Conservation (phyloP, 2,113 vertebrate genomes). For the Chaetura pelagica region DNA sequence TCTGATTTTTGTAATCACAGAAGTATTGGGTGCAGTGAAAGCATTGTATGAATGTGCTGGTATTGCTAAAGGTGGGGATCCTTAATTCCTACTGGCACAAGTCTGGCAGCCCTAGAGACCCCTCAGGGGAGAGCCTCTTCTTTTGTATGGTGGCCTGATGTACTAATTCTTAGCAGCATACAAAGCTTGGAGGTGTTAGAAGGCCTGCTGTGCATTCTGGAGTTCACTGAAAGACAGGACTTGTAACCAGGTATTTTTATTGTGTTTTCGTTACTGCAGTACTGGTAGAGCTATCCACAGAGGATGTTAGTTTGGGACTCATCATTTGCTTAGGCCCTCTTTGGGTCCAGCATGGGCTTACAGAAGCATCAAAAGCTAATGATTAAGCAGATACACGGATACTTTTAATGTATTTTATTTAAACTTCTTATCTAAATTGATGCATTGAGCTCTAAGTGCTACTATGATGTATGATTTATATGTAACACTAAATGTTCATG, state of each 20-base stretch:
- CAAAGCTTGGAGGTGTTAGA: neutral
- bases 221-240: neutral
- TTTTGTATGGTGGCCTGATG: neutral
- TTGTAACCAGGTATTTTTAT: neutral
- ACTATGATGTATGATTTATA: conserved; percentile 1
- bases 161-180: neutral
- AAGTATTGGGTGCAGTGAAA: neutral
- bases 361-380: neutral
- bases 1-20: neutral
- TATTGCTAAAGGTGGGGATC: neutral
- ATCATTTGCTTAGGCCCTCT: neutral
- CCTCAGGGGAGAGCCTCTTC: neutral
- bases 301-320: neutral
- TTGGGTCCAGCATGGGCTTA: neutral
- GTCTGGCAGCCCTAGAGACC: neutral
- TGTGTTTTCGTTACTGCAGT: neutral
- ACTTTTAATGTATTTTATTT: neutral
- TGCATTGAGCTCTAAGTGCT: neutral
- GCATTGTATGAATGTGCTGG: neutral
- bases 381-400: neutral
- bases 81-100: neutral
- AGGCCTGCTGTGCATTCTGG: neutral
- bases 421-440: neutral
- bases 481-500: neutral
- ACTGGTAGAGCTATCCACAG: neutral